Base-by-base conservation (phyloP, 2,113 vertebrate genomes). In the Hypocryptadius cinnamomeus region DNA sequence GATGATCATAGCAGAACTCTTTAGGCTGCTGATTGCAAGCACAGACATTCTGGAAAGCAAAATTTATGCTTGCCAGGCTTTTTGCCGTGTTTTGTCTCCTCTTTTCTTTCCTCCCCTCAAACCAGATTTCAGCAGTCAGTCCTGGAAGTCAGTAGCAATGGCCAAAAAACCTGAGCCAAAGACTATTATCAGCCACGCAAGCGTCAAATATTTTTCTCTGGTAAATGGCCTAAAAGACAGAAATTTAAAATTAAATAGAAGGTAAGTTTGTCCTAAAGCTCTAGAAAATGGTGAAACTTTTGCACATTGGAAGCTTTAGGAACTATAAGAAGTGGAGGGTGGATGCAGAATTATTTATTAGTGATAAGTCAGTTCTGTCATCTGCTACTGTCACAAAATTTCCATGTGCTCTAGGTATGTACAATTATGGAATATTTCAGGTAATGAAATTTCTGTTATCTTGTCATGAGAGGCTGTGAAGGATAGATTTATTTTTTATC, bases 1-100 rank as follows among this genome's bases (percentile, higher is more conserved):
- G 92, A 97, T 96, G 95, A 94, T 77, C 90, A 81, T 94, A 96
- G 81, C 96, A 97, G 96, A 96, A 76, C 68, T 44, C 86, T 92
- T 91, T n/a, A 60, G n/a, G 54, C 68, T 79, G 90, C 60, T 97
- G 95, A 96, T 96, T 96, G 85, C 85, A 96, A 94, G 79, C 63
- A 51, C 96, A 97, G 97, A 82, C 93, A 47, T 70, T 78, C 72
- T 80, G 47, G 40, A 79, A 91, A 74, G 63, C 33, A 79, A 90
- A 95, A 95, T 92, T 94, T 94, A 93, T 96, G 64, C 37, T 69
- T 69, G 53, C 47, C 44, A 73, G 72, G 27, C 68, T 92, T 90
- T 92, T 79, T 92, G 63, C 59, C 0, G 2, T 76, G 68, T 69
- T 96, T 74, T 91, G 76, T 91, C 83, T 96, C 82, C 69, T 72